Base-by-base conservation (phyloP, 2,113 vertebrate genomes). In the Spea bombifrons region DNA sequence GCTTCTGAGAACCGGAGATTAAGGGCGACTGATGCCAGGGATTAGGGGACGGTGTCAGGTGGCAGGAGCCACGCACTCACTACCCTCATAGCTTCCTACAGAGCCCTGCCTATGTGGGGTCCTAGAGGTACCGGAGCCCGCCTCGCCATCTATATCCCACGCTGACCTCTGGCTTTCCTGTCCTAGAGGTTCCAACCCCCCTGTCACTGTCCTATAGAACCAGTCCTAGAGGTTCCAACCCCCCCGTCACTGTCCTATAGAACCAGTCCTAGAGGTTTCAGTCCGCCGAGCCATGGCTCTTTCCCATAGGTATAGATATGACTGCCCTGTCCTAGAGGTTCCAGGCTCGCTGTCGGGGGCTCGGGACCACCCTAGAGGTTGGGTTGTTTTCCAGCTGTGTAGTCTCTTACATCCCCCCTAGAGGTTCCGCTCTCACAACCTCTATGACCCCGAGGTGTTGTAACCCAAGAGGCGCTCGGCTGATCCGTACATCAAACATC, bases 31-130 rank as follows among this genome's bases (percentile, higher is more conserved):
- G 30, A 66, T 61, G 55, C 57, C 65, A 5, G 75, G 67, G 67
- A 77, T 77, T 77, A 71, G 10, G 16, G 53, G 7, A 68, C 57
- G 46, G 46, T 76, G 17, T 67, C 73, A 64, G 6, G 59, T 16
- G 17, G 61, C 17, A 3, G n/a, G 61, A 59, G 55, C 55, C 55
- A 64, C 5, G 61, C 16, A 61, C 8, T 10, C 1, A 8, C 5
- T 3, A 7, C 30, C 61, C 16, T 64, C 8, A 7, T 17, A 16
- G 5, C 9, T 16, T 64, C n/a, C 13, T 64, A 64, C 61, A 64
- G 15, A 61, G 15, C 15, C 8, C 50, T 53, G 7, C 50, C 50
- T 52, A 13, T 15, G 13, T 61, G 13, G 9, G 15, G 59, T 61
- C 59, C 59, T 61, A 61, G 59, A 61, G 59, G 59, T 4, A 13